phyloP scores from a whole-genome alignment of 2,888 invertebrate genomes.

The Campoplex capitator region DNA sequence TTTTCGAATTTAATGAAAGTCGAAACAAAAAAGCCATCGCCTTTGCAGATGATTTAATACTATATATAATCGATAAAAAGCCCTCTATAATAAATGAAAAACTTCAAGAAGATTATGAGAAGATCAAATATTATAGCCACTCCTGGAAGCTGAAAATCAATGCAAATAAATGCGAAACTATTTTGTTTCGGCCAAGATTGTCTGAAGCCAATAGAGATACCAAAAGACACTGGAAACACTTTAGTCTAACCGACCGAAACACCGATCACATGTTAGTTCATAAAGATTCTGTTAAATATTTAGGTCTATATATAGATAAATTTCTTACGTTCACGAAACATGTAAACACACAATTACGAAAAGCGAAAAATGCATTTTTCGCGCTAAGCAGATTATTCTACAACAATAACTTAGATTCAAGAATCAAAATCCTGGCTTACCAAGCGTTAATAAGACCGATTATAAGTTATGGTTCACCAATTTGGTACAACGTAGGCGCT shows the following conservation, averaged over 20 bases:
- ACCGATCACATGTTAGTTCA: constrained; percentile 31
- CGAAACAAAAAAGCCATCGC: constrained; percentile 47
- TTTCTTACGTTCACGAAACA: constrained; percentile 57
- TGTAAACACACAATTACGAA: constrained; percentile 58
- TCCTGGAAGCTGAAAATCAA: constrained; percentile 70
- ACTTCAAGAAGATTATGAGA: constrained; percentile 58
- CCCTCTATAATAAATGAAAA: constrained; percentile 15
- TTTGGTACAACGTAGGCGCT: constrained; percentile 17
- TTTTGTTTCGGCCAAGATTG: constrained; percentile 53
- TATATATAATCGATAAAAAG: constrained; percentile 36
- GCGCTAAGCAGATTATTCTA: constrained; percentile 59
- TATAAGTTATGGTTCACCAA: constrained; percentile 14
- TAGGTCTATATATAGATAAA: constrained; percentile 65
- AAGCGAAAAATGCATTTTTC: constrained; percentile 65
- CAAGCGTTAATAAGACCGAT: constrained; percentile 37
- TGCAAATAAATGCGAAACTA: constrained; percentile 61
- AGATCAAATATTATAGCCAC: constrained; percentile 61
- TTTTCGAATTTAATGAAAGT: constrained; percentile 47
- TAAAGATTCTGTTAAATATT: constrained; percentile 65
- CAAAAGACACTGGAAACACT: constrained; percentile 55
- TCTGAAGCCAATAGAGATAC: constrained; percentile 27
- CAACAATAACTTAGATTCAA: constrained; percentile 47
- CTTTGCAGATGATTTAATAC: constrained; percentile 49
- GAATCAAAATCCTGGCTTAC: constrained; percentile 61
- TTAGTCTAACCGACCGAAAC: neutral